Evolutionary conservation across 1,140 invertebrate genomes (phyloP).

Genomic region (Gryon sp.): DNA sequence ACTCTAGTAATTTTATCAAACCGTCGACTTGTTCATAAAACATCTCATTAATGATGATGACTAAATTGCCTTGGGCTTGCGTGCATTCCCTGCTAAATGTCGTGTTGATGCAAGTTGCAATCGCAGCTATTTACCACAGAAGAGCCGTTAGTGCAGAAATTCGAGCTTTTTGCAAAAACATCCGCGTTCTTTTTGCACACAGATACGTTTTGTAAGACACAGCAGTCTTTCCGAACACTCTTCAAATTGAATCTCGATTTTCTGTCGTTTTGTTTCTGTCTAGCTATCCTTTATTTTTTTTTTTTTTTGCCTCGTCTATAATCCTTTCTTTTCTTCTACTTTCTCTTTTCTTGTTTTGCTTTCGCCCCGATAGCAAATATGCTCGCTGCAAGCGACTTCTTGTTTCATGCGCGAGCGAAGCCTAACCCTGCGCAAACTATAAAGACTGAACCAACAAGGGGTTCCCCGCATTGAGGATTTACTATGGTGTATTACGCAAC

Average conservation of each 20-base stretch:
- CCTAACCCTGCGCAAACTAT: conserved; percentile 70
- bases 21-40: conserved; percentile 30
- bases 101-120: background rate
- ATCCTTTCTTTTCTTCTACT: conserved; percentile 11
- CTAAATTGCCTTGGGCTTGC: conserved; percentile 25
- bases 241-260: conserved; percentile 29
- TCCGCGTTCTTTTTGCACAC: no score
- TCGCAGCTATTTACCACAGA: conserved; percentile 3
- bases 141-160: conserved; percentile 9
- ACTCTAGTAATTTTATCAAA: conserved; percentile 14
- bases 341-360: conserved; percentile 1
- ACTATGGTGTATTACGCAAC: conserved; percentile 61
- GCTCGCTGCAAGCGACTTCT: conserved; percentile 63
- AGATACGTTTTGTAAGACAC: no score
- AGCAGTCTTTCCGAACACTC: conserved; percentile 31
- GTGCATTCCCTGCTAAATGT: conserved; percentile 9
- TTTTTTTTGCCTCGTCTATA: conserved; percentile 16
- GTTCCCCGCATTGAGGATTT: conserved; percentile 55
- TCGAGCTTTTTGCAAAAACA: conserved; percentile 13
- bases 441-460: conserved; percentile 73
- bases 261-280: conserved; percentile 7
- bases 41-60: conserved; percentile 39
- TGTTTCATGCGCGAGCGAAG: conserved; percentile 74
- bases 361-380: conserved; percentile 35
- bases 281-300: conserved; percentile 16